Conservation (phyloP, 2,888 invertebrate genomes). For the Lasioglossum villosulum region DNA sequence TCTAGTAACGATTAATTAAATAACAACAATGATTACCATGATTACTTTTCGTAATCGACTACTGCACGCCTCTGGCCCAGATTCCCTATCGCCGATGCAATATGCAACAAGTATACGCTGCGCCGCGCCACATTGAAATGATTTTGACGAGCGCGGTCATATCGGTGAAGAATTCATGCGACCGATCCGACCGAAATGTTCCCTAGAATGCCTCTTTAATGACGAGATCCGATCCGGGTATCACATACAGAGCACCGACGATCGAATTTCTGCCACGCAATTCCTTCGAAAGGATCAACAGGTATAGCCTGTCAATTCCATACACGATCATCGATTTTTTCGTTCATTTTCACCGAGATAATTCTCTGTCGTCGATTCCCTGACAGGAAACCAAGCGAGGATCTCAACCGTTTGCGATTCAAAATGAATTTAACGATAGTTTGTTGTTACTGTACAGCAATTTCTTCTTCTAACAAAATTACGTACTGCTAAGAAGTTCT, state of each 20-base stretch:
- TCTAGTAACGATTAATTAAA: no score
- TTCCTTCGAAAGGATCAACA: not conserved
- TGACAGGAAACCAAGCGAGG: not conserved
- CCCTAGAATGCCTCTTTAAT: not conserved
- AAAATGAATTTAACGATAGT: no score
- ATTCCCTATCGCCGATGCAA: constrained; percentile 28
- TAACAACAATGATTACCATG: no score
- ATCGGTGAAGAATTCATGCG: not conserved
- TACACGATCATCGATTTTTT: not conserved
- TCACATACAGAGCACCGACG: not conserved
- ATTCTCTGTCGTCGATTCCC: not conserved
- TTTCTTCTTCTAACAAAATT: no score
- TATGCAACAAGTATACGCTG: constrained; percentile 53
- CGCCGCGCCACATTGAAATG: constrained; percentile 1
- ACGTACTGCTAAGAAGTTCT: no score
- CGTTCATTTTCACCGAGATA: not conserved
- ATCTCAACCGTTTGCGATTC: not conserved
- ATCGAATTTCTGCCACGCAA: not conserved
- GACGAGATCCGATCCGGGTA: not conserved
- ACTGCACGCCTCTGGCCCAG: not conserved
- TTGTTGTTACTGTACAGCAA: no score
- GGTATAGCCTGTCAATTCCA: not conserved
- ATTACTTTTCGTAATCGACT: not conserved
- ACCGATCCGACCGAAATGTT: not conserved
- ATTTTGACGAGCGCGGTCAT: not conserved